Percentiles rank a stretch among this genome's conserved stretches.
Evolutionary conservation across 2,113 vertebrate genomes (phyloP).

Genomic region (Elachura formosa): DNA sequence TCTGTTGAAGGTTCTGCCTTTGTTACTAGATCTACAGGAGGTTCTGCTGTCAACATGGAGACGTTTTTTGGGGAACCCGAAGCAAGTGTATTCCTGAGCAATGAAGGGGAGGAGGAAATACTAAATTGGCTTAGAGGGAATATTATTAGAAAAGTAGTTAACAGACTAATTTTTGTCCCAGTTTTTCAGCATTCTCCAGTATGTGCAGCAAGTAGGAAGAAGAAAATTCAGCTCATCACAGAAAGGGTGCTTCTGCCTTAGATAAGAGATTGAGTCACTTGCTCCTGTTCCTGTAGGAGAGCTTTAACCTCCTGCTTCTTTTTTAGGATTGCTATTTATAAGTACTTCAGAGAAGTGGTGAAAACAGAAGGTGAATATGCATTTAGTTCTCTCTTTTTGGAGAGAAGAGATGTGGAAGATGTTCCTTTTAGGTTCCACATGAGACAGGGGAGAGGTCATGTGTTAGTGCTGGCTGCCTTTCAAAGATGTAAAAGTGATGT

Average conservation of each 20-base stretch:
- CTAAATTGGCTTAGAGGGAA: background rate
- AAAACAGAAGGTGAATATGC: background rate
- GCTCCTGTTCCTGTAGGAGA: background rate
- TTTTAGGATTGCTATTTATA: conserved; percentile 12
- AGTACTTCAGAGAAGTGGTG: background rate
- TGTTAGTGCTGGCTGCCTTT: background rate
- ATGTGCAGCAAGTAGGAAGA: background rate
- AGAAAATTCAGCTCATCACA: background rate
- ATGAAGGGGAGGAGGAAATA: background rate
- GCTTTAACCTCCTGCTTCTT: background rate
- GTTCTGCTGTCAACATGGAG: background rate
- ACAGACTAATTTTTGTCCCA: background rate
- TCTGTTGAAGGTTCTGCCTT: background rate
- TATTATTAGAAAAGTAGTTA: background rate
- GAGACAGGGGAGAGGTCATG: background rate
- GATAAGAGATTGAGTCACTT: background rate
- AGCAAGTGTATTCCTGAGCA: background rate
- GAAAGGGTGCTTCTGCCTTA: background rate
- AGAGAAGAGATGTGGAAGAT: background rate
- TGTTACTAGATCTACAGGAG: background rate
- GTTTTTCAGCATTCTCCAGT: background rate
- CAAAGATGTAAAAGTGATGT: background rate
- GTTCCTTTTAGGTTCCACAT: background rate
- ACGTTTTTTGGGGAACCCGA: background rate
- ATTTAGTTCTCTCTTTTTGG: background rate